Percentiles rank a stretch among this genome's conserved stretches.
phyloP scores from a whole-genome alignment of 2,797 vertebrate genomes.

The Channallabes apus region DNA sequence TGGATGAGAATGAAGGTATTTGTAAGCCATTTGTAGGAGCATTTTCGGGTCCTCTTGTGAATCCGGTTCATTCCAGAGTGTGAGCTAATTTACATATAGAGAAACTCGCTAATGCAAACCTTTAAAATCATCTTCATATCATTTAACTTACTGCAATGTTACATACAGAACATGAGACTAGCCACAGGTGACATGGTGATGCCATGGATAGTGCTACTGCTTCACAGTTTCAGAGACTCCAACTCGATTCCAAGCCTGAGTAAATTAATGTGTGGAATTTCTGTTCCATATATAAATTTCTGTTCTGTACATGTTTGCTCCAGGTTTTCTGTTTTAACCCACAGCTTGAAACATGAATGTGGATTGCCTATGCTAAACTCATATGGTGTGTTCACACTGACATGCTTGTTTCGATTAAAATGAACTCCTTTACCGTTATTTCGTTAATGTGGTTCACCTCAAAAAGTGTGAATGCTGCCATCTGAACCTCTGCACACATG shows the following conservation, averaged over 20 bases:
- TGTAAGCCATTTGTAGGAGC: neutral
- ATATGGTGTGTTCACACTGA: neutral
- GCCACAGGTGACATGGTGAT: neutral
- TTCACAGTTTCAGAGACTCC: neutral
- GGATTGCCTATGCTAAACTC: neutral
- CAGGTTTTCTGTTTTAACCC: neutral
- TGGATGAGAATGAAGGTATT: neutral
- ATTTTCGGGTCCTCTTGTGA: neutral
- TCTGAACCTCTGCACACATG: no score
- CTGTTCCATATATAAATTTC: neutral
- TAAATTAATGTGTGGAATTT: neutral
- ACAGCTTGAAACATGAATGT: neutral
- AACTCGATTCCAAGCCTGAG: neutral
- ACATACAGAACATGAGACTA: neutral
- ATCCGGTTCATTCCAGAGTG: neutral
- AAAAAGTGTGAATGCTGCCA: no score
- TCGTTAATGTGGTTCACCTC: no score
- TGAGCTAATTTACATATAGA: neutral
- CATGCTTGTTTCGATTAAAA: no score
- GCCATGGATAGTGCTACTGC: neutral
- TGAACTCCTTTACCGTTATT: no score
- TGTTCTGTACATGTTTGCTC: neutral
- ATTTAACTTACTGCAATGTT: neutral
- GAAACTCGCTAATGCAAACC: neutral
- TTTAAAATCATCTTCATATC: neutral